These are phyloP conservation scores for Cinclus mexicanus DNA, from an alignment of 2,113 vertebrate genomes.

Conservation along the genomic window DNA sequence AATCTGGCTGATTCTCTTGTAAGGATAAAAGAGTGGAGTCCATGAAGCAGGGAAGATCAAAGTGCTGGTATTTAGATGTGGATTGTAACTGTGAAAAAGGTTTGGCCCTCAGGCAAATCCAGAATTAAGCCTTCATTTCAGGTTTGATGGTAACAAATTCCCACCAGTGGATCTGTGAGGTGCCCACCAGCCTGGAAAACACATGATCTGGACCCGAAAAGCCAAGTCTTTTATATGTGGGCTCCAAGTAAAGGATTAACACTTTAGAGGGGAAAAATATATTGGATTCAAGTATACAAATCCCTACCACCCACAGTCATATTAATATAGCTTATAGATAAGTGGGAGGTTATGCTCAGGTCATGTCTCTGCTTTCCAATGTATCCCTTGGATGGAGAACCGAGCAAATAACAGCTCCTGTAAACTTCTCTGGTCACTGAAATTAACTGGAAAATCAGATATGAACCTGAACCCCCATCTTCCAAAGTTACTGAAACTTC, in stretches of 20 bases:
- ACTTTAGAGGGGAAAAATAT: background rate
- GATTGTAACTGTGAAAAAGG: background rate
- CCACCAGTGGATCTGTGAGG: slow-evolving; percentile 10
- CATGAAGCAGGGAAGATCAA: background rate
- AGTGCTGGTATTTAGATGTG: background rate
- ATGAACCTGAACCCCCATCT: background rate
- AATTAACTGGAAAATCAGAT: background rate
- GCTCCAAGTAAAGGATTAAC: slow-evolving; percentile 22
- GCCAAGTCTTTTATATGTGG: background rate
- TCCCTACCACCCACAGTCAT: background rate
- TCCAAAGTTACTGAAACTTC: background rate
- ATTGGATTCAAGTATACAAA: background rate
- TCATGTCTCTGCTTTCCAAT: background rate
- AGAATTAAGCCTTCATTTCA: background rate
- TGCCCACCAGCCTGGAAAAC: background rate
- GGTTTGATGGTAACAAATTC: slow-evolving; percentile 30
- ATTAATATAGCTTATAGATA: background rate
- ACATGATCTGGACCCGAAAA: background rate
- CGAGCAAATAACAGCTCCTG: background rate
- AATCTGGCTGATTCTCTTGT: background rate
- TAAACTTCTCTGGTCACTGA: background rate
- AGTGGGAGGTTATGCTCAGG: background rate
- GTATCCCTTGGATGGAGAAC: background rate
- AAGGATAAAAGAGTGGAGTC: background rate
- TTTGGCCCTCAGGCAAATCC: slow-evolving; percentile 15